Base-by-base conservation (phyloP, 2,797 vertebrate genomes). In the Mormyrops attenuatus region DNA sequence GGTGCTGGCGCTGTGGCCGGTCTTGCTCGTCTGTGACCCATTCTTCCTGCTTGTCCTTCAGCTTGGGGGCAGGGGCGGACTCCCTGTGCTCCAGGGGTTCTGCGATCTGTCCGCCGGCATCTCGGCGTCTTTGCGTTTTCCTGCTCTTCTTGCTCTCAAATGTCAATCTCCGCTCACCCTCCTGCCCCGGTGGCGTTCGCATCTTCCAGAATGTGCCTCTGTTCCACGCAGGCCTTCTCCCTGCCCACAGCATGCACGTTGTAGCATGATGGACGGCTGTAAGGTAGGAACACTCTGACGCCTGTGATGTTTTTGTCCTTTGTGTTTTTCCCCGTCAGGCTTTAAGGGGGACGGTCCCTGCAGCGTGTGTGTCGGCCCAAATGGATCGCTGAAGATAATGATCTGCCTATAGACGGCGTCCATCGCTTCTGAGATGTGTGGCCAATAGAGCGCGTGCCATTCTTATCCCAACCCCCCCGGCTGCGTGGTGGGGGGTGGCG, bases 391-490 rank as follows among this genome's bases (percentile, higher is more conserved):
- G 94, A 93, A 95, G 95, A 95, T 95, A 95, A 94, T 91, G 95
- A 96, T 96, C 95, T 93, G 93, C 94, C 95, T 94, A 95, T 95
- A 94, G 93, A 96, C 94, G 93, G 94, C 94, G 95, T 95, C 94
- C 94, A 95, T 96, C 95, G 95, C 52, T 80, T 57, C 55, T 34
- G 44, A 85, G 82, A 93, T 94, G 94, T 8, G 41, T 38, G 89
- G 89, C 73, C 77, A 84, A 73, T 82, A 66, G 52, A 66, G 66
- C 84, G n/a, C 30, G 20, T 49, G 41, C 66, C 38, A 50, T 63
- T 52, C 89, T 85, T 49, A 9, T 55, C 87, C 88, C 17, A 17
- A 88, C 73, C 57, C 30, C 57, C 30, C 47, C 50, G 66, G 77
- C 80, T 88, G 73, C 3, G 87, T 88, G 34, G 53, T 47, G 34